Percentiles rank a stretch among this genome's conserved stretches.
These are phyloP conservation scores for Drosophila nannoptera DNA, from an alignment of 1,140 invertebrate genomes.

Conservation along the genomic window DNA sequence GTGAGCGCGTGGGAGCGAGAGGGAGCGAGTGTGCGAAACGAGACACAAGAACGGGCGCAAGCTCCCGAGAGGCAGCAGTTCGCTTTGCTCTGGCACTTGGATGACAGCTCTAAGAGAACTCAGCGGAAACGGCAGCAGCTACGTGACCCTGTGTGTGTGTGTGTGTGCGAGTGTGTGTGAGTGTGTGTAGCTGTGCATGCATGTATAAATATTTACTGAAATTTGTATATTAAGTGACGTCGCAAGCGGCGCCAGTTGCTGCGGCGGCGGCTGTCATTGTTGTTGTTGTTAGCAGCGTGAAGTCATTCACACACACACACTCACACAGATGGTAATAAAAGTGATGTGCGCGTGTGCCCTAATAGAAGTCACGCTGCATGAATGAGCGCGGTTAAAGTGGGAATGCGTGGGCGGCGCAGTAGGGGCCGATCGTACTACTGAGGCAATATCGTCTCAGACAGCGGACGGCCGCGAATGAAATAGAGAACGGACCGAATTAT, in stretches of 20 bases:
- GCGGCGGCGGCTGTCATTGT: conserved; percentile 4
- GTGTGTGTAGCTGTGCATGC: conserved; percentile 7
- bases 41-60: background rate
- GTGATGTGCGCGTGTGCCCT: conserved; percentile 15
- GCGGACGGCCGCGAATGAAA: background rate
- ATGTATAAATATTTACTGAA: conserved; percentile 71
- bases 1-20: background rate
- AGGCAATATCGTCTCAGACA: background rate
- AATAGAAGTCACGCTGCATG: conserved; percentile 68
- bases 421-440: too few species aligned
- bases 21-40: background rate
- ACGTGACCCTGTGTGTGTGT: conserved; percentile 14
- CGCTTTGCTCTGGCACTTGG: conserved; percentile 30
- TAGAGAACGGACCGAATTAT: too few species aligned
- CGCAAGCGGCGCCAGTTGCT: conserved; percentile 46
- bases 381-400: conserved; percentile 54
- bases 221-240: conserved; percentile 76
- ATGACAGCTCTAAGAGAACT: conserved; percentile 27
- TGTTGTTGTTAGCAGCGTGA: conserved; percentile 55
- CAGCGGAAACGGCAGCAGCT: conserved; percentile 30
- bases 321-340: conserved; percentile 2
- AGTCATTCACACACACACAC: conserved; percentile 26
- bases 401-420: conserved; percentile 27
- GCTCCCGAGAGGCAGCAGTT: conserved; percentile 1
- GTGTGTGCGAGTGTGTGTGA: too few species aligned